Percentiles rank a stretch among this genome's conserved stretches.
phyloP scores from a whole-genome alignment of 2,113 vertebrate genomes.

The Aptenodytes forsteri region DNA sequence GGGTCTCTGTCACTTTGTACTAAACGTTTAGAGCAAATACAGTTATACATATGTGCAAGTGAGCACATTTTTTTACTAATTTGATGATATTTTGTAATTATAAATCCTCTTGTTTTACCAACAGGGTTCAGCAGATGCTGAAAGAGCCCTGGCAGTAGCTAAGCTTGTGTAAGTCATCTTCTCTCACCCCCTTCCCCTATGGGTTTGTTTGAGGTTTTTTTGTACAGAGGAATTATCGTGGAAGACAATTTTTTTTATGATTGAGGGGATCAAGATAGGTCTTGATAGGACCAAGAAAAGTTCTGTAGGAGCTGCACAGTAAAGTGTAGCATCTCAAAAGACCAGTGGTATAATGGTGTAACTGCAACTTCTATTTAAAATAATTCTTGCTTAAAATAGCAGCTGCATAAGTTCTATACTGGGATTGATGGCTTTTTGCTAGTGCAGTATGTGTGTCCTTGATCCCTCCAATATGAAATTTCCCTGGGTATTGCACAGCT shows the following conservation, averaged over 20 bases:
- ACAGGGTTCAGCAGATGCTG: conserved; percentile 92
- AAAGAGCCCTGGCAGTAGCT: conserved; percentile 90
- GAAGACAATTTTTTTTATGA: neutral
- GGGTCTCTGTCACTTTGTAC: neutral
- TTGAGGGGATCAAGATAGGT: neutral
- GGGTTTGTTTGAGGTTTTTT: neutral
- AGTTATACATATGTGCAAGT: neutral
- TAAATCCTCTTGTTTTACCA: conserved; percentile 17
- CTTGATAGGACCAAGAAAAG: neutral
- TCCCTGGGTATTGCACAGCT: neutral
- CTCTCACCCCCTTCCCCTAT: neutral
- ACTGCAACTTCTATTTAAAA: neutral
- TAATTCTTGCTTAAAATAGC: neutral
- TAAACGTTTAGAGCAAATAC: neutral
- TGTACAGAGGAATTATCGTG: neutral
- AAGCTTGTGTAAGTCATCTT: conserved; percentile 88
- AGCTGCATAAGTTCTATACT: neutral
- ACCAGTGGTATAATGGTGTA: neutral
- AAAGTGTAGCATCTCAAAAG: neutral
- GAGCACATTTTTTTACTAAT: neutral
- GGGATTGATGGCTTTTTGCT: neutral
- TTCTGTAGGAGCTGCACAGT: neutral
- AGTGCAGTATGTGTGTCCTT: neutral
- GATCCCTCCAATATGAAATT: neutral
- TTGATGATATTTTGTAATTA: neutral